Base-by-base conservation (phyloP, 2,888 invertebrate genomes). In the Seira sanloemensis region DNA sequence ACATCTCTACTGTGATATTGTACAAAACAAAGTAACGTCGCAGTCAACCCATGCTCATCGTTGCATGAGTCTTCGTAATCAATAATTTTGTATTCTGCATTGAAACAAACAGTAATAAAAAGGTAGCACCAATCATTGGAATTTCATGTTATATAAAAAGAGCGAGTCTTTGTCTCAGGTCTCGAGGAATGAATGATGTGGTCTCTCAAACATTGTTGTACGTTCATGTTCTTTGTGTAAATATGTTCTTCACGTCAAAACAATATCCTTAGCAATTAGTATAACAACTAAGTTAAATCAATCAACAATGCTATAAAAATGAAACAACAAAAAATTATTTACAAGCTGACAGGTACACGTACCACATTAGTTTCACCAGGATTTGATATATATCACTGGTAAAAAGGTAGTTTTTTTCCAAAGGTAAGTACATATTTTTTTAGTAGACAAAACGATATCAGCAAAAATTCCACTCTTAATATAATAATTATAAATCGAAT, bases 271-370 rank as follows among this genome's bases (percentile, higher is more conserved):
- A 62, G 1, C 4, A 2, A 19, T 66, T 72, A 72, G 24, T 68
- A 1, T 27, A 16, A 46, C 24, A 72, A 37, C 50, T 72, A 71
- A 72, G 54, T 72, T 50, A 72, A 18, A 74, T 65, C 74, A 76
- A 78, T 21, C 27, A 58, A 62, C 16, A 54, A 69, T 26, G 37
- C 24, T 75, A 26, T 67, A 37, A 58, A 68, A 21, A 27, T 46
- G 24, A 71, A 7, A 54, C 26, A 71, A 24, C 18, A 71, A 37
- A 46, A 1, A 46, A 46, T 71, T 78, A 84, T 84, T 9, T 84
- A 84, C 84, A 84, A 19, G 67, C 50, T 84, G 73, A 84, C 84
- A 84, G 84, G 84, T 84, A 84, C 84, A 78, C 75, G 84, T 84
- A 84, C 84, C 84, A 84, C 84, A 78, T 21, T 27, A 58, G 72